Percentiles rank a stretch among this genome's conserved stretches.
These are phyloP conservation scores for Phylloscopus trochiloides DNA, from an alignment of 2,113 vertebrate species.

Conservation along the genomic window DNA sequence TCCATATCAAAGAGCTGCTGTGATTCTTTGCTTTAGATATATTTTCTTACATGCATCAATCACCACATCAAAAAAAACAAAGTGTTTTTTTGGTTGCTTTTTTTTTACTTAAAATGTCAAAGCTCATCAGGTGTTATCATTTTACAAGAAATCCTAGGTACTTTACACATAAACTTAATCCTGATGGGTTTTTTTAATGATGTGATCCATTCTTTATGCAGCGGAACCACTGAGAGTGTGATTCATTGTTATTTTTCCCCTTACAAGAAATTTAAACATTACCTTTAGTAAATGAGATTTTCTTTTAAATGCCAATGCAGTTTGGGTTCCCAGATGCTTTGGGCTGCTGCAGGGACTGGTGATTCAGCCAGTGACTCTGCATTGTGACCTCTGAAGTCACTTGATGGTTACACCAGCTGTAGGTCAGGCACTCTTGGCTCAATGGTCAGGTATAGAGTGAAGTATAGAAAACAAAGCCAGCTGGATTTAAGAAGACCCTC, in stretches of 20 bases:
- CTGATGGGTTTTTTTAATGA: background rate
- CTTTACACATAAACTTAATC: background rate
- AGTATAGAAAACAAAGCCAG: background rate
- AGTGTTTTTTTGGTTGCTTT: background rate
- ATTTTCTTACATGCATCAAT: background rate
- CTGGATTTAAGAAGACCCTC: background rate
- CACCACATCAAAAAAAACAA: background rate
- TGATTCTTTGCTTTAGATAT: background rate
- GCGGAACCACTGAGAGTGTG: background rate
- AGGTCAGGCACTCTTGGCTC: background rate
- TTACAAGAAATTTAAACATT: background rate
- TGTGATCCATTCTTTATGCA: background rate
- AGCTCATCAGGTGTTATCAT: rapidly evolving
- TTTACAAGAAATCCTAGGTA: background rate
- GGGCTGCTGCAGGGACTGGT: background rate
- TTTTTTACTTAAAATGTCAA: background rate
- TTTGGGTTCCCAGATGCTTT: background rate
- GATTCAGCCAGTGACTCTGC: background rate
- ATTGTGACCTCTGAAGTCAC: background rate
- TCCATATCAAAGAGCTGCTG: background rate
- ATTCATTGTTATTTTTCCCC: background rate
- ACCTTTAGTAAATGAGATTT: background rate
- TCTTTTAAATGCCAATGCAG: background rate
- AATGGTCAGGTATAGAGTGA: rapidly evolving
- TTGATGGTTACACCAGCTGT: rapidly evolving